Evolutionary conservation across 2,888 invertebrate species (phyloP).

Genomic region (Leptogaster cylindrica): DNA sequence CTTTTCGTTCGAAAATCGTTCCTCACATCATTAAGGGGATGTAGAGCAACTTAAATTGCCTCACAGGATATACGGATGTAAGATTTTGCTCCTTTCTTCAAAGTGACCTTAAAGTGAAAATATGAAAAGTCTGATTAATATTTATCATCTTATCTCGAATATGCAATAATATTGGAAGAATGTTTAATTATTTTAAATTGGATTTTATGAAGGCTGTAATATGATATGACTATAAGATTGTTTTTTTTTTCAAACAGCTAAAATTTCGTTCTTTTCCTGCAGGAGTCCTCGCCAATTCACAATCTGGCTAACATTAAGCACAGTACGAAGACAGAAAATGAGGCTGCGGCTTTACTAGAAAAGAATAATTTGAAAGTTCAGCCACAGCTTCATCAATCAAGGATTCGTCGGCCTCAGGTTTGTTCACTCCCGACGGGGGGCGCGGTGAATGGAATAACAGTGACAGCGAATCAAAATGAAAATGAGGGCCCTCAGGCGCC

Average conservation of each 20-base stretch:
- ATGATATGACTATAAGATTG: no score
- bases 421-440: slow-evolving; percentile 12
- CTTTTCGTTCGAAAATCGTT: slow-evolving; percentile 7
- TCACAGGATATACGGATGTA: no score
- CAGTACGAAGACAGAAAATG: slow-evolving; percentile 54
- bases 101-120: no score
- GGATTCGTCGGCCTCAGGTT: slow-evolving; percentile 43
- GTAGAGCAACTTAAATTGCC: slow-evolving; percentile 4
- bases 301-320: slow-evolving; percentile 62
- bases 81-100: no score
- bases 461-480: slow-evolving; percentile 48
- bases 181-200: no score
- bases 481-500: slow-evolving; percentile 54
- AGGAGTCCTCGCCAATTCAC: slow-evolving; percentile 62
- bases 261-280: slow-evolving; percentile 46
- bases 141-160: no score
- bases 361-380: slow-evolving; percentile 58
- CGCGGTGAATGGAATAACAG: slow-evolving; percentile 13
- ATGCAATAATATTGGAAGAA: no score
- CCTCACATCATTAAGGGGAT: slow-evolving; percentile 17
- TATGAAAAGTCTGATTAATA: no score
- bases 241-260: no score
- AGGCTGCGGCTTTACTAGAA: slow-evolving; percentile 59
- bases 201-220: no score
- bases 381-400: slow-evolving; percentile 51